Evolutionary conservation across 2,888 invertebrate species (phyloP), one percentile per base, ranked within the genome.

Genomic region (Desoria tigrina): DNA sequence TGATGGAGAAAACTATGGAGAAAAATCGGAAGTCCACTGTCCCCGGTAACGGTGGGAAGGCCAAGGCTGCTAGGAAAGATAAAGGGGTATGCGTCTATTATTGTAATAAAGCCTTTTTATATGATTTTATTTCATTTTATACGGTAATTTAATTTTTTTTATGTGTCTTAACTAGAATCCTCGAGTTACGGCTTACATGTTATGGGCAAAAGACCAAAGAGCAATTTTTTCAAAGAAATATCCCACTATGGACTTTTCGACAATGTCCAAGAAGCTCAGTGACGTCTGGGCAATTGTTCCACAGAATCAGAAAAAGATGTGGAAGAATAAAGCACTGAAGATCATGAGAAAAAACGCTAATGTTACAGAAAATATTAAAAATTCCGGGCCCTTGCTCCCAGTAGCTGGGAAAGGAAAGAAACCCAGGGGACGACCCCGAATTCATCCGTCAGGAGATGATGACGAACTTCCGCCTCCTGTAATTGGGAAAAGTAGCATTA

Each of bases 221-320:
- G 85, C 87, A 71, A 86, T 87, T 78, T 90, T 90, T 0, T 86
- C 87, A 63, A 86, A 90, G 85, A 80, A 80, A 79, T 77, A 64
- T 39, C 73, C 74, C n/a, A 24, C 66, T 42, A 51, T 73, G 42
- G 86, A 93, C 82, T 92, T 92, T 81, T 87, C 90, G 0, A 86
- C 88, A 62, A 88, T 92, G 69, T 92, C 92, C 50, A 90, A 90
- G 77, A 85, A 90, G 11, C 83, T 94, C 14, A 92, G 92, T 42
- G 93, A 94, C 79, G 85, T 94, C 80, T 94, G 94, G 94, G 88
- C 91, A 32, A 88, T 90, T 76, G 89, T 93, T 42, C 81, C 84
- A 37, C 81, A 81, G 62, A 83, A 82, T 77, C 84, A 84, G 49
- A 76, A 74, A 62, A 68, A 68, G 57, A 81, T 82, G 68, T 80